A percentile compares a stretch with the other conserved stretches of the same genome.
These are phyloP conservation scores for Andricus curvator DNA, from an alignment of 2,888 invertebrate genomes.

Conservation along the genomic window DNA sequence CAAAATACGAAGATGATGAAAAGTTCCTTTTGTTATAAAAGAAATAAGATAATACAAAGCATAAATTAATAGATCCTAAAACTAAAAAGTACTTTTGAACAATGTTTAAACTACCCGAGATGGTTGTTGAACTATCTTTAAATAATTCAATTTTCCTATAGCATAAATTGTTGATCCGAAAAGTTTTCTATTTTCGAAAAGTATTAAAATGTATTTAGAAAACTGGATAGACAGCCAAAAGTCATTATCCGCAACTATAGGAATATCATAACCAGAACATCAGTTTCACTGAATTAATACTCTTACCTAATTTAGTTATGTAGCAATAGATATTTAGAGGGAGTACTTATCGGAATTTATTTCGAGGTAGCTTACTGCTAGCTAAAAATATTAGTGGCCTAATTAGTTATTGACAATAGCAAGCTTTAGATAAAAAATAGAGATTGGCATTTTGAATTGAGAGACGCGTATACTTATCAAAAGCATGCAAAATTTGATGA, in stretches of 20 bases:
- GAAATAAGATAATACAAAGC: no score
- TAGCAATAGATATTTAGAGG: neutral
- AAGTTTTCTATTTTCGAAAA: neutral
- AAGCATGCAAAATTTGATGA: constrained; percentile 67
- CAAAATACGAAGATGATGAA: neutral
- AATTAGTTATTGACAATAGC: constrained; percentile 6
- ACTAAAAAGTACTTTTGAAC: no score
- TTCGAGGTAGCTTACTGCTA: neutral
- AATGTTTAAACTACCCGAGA: no score
- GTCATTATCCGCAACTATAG: neutral
- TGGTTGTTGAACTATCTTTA: no score
- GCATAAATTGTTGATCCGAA: no score
- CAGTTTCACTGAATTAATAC: neutral
- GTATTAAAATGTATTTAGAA: neutral
- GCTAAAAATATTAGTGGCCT: neutral
- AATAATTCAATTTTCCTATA: no score
- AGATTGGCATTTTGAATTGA: constrained; percentile 19
- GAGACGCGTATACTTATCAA: constrained; percentile 57
- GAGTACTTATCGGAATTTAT: neutral
- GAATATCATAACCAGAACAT: neutral
- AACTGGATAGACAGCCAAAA: neutral
- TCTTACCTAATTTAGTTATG: neutral
- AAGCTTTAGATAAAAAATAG: constrained; percentile 9
- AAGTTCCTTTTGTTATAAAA: neutral
- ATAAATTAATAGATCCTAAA: no score